A percentile compares a stretch with the other conserved stretches of the same genome.
Evolutionary conservation across 1,140 invertebrate species (phyloP).

Genomic region (Drosophila varians): DNA sequence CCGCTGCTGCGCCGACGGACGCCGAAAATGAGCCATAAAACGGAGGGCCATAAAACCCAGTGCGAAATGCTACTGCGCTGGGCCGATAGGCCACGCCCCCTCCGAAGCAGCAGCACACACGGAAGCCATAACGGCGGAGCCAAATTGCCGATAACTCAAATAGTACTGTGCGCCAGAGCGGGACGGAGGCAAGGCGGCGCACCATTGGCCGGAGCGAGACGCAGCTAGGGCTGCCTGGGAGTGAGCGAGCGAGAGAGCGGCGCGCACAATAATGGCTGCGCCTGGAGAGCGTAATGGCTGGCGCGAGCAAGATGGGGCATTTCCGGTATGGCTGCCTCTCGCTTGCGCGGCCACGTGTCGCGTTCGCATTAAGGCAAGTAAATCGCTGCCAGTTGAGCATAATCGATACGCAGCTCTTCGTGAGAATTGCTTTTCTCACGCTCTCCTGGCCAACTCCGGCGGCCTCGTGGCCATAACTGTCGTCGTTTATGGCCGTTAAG

Average conservation of each 20-base stretch:
- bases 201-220: slow-evolving; percentile 26
- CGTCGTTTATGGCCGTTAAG: slow-evolving; percentile 81
- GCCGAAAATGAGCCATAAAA: slow-evolving; percentile 80
- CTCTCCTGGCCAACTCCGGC: slow-evolving; percentile 47
- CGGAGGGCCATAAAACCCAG: slow-evolving; percentile 73
- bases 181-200: neutral
- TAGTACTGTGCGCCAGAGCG: slow-evolving; percentile 40
- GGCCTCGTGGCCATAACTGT: slow-evolving; percentile 72
- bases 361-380: slow-evolving; percentile 75
- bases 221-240: slow-evolving; percentile 7
- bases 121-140: slow-evolving; percentile 81
- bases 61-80: slow-evolving; percentile 64
- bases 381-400: slow-evolving; percentile 72
- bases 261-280: slow-evolving; percentile 74
- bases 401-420: slow-evolving; percentile 78
- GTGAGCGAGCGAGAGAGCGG: slow-evolving; percentile 38
- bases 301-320: slow-evolving; percentile 22
- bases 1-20: slow-evolving; percentile 51
- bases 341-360: slow-evolving; percentile 65
- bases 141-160: slow-evolving; percentile 81
- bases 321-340: slow-evolving; percentile 21
- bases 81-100: slow-evolving; percentile 65
- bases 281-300: slow-evolving; percentile 20
- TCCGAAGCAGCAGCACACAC: slow-evolving; percentile 59
- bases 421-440: slow-evolving; percentile 80